Percentiles rank a stretch among this genome's conserved stretches.
Conservation (phyloP, 2,797 vertebrate genomes). For the Epinephelus coioides region DNA sequence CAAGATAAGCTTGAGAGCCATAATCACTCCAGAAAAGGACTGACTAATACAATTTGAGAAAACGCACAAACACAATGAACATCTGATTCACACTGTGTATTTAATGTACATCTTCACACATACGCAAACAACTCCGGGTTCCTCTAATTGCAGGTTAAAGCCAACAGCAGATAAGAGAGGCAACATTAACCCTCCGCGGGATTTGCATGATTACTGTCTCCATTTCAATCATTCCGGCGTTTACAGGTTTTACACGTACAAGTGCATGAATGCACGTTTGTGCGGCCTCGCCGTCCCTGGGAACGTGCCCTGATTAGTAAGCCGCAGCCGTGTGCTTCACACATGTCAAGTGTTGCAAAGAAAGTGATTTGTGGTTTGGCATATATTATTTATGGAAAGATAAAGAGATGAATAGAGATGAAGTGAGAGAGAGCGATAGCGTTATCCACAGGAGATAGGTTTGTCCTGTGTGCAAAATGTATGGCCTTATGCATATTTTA, state of each 20-base stretch:
- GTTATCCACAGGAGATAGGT: constrained; percentile 48
- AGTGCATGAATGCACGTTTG: not conserved
- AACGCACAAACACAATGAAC: not conserved
- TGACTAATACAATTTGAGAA: constrained; percentile 7
- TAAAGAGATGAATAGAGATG: constrained; percentile 64
- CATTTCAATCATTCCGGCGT: constrained; percentile 12
- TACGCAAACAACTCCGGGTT: not conserved
- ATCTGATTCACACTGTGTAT: not conserved
- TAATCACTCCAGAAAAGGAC: constrained; percentile 2
- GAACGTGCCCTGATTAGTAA: constrained; percentile 37
- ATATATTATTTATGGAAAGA: constrained; percentile 66
- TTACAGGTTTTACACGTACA: not conserved
- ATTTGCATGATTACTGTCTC: constrained; percentile 41
- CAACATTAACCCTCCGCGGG: not conserved
- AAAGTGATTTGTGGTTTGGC: constrained; percentile 51
- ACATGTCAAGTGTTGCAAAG: constrained; percentile 49
- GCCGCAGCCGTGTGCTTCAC: constrained; percentile 6
- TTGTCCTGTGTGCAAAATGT: constrained; percentile 45
- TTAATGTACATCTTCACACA: not conserved
- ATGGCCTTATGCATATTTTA: constrained; percentile 72
- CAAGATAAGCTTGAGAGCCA: constrained; percentile 1
- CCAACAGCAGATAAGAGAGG: not conserved
- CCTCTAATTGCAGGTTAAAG: not conserved
- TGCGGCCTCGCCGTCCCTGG: not conserved
- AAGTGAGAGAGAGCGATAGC: constrained; percentile 36